Evolutionary conservation across 2,113 vertebrate species (phyloP), one percentile per base, ranked within the genome.

Genomic region (Poeciliopsis prolifica): DNA sequence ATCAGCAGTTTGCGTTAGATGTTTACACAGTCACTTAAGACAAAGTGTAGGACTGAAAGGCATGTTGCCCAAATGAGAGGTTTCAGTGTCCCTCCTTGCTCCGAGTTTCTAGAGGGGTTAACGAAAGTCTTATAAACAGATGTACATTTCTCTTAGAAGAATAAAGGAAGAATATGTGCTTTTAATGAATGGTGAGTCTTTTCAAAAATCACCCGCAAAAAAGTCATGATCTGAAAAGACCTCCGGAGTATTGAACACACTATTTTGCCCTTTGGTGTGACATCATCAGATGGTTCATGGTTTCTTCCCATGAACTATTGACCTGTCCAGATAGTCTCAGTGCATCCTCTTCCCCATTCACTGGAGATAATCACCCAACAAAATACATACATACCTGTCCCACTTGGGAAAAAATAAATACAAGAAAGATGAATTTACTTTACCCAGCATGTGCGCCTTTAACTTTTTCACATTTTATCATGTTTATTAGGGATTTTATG

Each of bases 51-150:
- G 79, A 31, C 44, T 28, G 65, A 33, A 29, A 1, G 24, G 61
- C 17, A 44, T 35, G 63, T 24, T 30, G 58, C 30, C 65, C 35
- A 28, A 58, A 7, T 30, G 6, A 40, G 42, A 28, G 48, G 70
- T 78, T 82, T 88, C 81, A 70, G 61, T 62, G 61, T 74, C 68
- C 48, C 30, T 69, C 63, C 19, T 77, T 4, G 5, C 24, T 68
- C 33, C 6, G 30, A 40, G 68, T 88, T 86, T 92, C 74, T 74
- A 10, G 12, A n/a, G 51, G 10, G 17, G 1, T 26, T n/a, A 40
- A 70, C 13, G 51, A 40, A 48, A 3, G 65, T 35, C 28, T 69
- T 33, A 29, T 6, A 75, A 82, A 84, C 64, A 88, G 78, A 91
- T 85, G 75, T 71, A 73, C 86, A 85, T 79, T 51, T 24, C 12